Percentiles rank a stretch among this genome's conserved stretches.
phyloP scores from a whole-genome alignment of 1,140 invertebrate genomes.

The Apocrypta bakeri region DNA sequence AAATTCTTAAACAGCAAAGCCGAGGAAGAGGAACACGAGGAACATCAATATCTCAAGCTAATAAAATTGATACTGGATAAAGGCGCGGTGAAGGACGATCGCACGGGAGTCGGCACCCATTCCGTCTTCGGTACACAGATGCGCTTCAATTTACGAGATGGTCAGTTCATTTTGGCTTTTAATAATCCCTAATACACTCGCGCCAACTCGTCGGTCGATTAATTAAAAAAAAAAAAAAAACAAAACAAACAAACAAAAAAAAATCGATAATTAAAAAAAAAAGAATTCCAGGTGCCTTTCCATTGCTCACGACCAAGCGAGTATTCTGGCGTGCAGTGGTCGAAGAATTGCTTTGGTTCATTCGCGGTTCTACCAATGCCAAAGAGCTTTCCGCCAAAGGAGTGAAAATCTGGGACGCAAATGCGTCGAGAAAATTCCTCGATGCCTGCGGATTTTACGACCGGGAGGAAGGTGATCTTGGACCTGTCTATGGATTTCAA shows the following conservation, averaged over 20 bases:
- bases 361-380: slow-evolving; percentile 93
- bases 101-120: slow-evolving; percentile 94
- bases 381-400: slow-evolving; percentile 90
- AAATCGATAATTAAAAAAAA: too few relatives aligned
- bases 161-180: slow-evolving; percentile 65
- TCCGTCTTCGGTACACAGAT: slow-evolving; percentile 95
- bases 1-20: slow-evolving; percentile 36
- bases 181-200: too few relatives aligned
- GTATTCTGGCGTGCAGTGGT: slow-evolving; percentile 95
- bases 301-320: slow-evolving; percentile 96
- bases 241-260: too few relatives aligned
- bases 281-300: slow-evolving; percentile 83
- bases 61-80: slow-evolving; percentile 79
- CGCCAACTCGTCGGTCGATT: too few relatives aligned
- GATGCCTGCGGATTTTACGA: slow-evolving; percentile 90
- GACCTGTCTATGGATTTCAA: slow-evolving; percentile 99
- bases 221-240: too few relatives aligned
- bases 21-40: slow-evolving; percentile 61
- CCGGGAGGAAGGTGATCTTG: slow-evolving; percentile 95
- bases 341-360: slow-evolving; percentile 97
- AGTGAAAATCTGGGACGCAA: slow-evolving; percentile 98
- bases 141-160: slow-evolving; percentile 86
- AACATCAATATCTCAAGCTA: slow-evolving; percentile 74
- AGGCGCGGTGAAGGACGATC: slow-evolving; percentile 84
- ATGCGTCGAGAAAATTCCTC: slow-evolving; percentile 93